Evolutionary conservation across 2,888 invertebrate genomes (phyloP).

Genomic region (Platycheirus albimanus): DNA sequence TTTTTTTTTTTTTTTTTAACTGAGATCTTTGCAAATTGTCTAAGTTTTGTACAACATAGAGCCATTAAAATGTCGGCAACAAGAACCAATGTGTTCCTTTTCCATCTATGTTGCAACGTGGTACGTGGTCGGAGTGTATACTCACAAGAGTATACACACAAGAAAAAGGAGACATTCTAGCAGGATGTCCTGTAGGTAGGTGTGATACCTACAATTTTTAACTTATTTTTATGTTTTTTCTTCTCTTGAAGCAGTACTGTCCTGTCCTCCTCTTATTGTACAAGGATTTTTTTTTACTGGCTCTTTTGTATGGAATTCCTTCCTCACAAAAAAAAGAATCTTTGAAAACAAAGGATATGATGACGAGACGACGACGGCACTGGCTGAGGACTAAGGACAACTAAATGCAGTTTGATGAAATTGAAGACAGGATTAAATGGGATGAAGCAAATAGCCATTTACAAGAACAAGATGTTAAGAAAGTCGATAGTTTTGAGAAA

Average conservation of each 20-base stretch:
- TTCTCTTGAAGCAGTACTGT: not conserved
- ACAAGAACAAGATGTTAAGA: conserved; percentile 6
- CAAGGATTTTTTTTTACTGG: conserved; percentile 9
- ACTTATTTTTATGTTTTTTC: conserved; percentile 7
- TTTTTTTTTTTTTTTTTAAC: conserved; percentile 48
- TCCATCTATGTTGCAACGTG: conserved; percentile 23
- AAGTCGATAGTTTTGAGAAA: not conserved
- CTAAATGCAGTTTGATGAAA: conserved; percentile 38
- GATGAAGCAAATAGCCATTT: conserved; percentile 7
- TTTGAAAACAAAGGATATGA: conserved; percentile 23
- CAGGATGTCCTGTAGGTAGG: conserved; percentile 60
- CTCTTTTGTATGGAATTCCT: conserved; percentile 23
- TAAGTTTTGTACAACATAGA: conserved; percentile 59
- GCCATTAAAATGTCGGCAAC: conserved; percentile 50
- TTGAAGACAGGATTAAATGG: conserved; percentile 8
- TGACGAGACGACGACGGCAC: not conserved
- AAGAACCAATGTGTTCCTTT: conserved; percentile 38
- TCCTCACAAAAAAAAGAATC: too few relatives aligned
- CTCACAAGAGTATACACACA: not conserved
- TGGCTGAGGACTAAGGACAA: conserved; percentile 13
- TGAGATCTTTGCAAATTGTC: conserved; percentile 58
- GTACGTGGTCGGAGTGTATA: not conserved
- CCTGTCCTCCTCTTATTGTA: not conserved
- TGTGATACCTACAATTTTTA: conserved; percentile 49
- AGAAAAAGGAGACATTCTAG: conserved; percentile 28